phyloP scores from a whole-genome alignment of 1,140 invertebrate genomes.

The Lasioglossum albipes region DNA sequence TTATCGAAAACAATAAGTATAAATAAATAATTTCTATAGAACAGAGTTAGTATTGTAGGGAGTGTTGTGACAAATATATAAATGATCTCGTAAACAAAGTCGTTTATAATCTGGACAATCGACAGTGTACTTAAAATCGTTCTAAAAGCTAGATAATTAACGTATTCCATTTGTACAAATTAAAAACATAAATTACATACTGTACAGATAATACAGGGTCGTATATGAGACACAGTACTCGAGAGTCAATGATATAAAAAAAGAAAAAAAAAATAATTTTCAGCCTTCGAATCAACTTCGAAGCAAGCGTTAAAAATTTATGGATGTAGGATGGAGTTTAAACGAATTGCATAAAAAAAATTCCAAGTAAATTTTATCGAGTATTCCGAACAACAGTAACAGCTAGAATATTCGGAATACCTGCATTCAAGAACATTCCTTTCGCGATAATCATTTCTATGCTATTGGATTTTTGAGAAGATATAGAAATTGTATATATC shows the following conservation, averaged over 20 bases:
- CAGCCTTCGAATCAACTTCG: conserved; percentile 8
- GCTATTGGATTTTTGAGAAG: conserved; percentile 6
- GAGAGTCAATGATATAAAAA: conserved; percentile 6
- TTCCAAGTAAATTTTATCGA: conserved; percentile 19
- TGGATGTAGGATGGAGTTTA: conserved; percentile 1
- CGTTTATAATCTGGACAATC: conserved; percentile 11
- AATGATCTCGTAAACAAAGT: not conserved
- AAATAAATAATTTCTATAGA: not conserved
- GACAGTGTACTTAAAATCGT: conserved; percentile 31
- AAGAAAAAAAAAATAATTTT: conserved; percentile 13
- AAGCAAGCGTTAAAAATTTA: conserved; percentile 10
- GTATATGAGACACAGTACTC: conserved; percentile 8
- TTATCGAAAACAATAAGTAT: not conserved
- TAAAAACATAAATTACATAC: conserved; percentile 61
- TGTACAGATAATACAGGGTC: conserved; percentile 54
- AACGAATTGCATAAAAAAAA: not conserved
- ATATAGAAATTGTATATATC: conserved; percentile 31
- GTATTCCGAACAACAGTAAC: not conserved
- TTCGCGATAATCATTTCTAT: conserved; percentile 9
- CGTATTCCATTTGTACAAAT: conserved; percentile 56
- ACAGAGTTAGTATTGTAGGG: not conserved
- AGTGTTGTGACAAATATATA: not conserved
- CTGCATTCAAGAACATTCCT: not conserved
- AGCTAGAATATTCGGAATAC: conserved; percentile 27
- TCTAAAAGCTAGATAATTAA: conserved; percentile 32